Evolutionary conservation across 2,113 vertebrate genomes (phyloP).

Genomic region (Rhinoderma darwinii): DNA sequence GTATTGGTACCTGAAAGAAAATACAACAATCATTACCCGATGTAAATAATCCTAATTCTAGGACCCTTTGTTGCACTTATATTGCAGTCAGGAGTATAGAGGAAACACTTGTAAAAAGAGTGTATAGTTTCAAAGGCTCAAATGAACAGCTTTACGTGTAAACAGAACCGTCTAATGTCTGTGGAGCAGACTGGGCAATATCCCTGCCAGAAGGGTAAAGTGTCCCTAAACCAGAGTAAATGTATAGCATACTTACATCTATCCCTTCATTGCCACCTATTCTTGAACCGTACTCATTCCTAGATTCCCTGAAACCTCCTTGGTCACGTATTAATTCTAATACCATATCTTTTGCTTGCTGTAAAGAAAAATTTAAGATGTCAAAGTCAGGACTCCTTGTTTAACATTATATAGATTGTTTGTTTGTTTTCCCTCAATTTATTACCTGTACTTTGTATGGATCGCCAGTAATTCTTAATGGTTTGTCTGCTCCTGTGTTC

Average conservation of each 20-base stretch:
- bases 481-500: constrained; percentile 97
- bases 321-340: constrained; percentile 98
- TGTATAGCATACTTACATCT: constrained; percentile 83
- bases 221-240: not conserved
- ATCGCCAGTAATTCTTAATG: constrained; percentile 96
- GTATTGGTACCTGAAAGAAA: constrained; percentile 87
- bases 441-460: constrained; percentile 97
- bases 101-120: too few relatives aligned
- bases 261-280: constrained; percentile 89
- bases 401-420: not conserved
- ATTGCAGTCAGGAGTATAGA: too few relatives aligned
- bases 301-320: constrained; percentile 94
- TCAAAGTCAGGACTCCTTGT: not conserved
- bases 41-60: too few relatives aligned
- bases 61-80: too few relatives aligned
- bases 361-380: constrained; percentile 42
- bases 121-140: too few relatives aligned
- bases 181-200: too few relatives aligned
- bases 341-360: constrained; percentile 99
- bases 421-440: accelerated
- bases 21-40: not conserved
- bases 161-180: too few relatives aligned
- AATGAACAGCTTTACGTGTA: too few relatives aligned
- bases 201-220: too few relatives aligned
- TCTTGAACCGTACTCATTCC: constrained; percentile 94